A percentile compares a stretch with the other conserved stretches of the same genome.
These are phyloP conservation scores for Grammatotria lemairii DNA, from an alignment of 2,113 vertebrate species.

Conservation along the genomic window DNA sequence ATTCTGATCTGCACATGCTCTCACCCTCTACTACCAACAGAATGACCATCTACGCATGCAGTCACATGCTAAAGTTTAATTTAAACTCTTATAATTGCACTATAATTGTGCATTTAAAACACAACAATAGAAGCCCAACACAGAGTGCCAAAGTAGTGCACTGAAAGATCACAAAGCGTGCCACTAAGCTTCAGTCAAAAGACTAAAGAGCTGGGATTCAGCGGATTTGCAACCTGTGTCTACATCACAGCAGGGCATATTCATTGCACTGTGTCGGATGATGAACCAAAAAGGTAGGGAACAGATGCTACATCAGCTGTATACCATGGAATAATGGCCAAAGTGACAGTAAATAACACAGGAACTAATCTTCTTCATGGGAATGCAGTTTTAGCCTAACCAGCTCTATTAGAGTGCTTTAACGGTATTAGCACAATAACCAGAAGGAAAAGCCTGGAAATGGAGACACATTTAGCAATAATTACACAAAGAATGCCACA, in stretches of 20 bases:
- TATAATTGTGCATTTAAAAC: neutral
- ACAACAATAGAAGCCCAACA: neutral
- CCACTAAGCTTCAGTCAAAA: neutral
- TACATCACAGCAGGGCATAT: neutral
- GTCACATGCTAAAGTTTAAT: neutral
- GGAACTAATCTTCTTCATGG: slow-evolving; percentile 15
- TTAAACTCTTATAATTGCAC: neutral
- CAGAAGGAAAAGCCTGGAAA: slow-evolving; percentile 1
- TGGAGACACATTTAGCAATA: slow-evolving; percentile 1
- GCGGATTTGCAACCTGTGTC: neutral
- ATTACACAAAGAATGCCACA: neutral
- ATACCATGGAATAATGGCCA: slow-evolving; percentile 38
- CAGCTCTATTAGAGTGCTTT: slow-evolving; percentile 38
- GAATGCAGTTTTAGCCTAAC: slow-evolving; percentile 27
- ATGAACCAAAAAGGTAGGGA: slow-evolving; percentile 24
- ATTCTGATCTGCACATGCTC: slow-evolving; percentile 26
- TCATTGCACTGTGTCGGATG: neutral
- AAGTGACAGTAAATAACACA: slow-evolving; percentile 49
- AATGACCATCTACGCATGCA: neutral
- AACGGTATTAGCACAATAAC: slow-evolving; percentile 28
- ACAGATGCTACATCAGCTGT: slow-evolving; percentile 35
- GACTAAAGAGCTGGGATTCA: neutral
- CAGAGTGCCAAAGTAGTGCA: neutral
- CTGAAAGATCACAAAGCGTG: neutral
- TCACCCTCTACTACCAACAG: neutral